Evolutionary conservation across 2,888 invertebrate species (phyloP), one percentile per base, ranked within the genome.

Genomic region (Stenodera caucasica): DNA sequence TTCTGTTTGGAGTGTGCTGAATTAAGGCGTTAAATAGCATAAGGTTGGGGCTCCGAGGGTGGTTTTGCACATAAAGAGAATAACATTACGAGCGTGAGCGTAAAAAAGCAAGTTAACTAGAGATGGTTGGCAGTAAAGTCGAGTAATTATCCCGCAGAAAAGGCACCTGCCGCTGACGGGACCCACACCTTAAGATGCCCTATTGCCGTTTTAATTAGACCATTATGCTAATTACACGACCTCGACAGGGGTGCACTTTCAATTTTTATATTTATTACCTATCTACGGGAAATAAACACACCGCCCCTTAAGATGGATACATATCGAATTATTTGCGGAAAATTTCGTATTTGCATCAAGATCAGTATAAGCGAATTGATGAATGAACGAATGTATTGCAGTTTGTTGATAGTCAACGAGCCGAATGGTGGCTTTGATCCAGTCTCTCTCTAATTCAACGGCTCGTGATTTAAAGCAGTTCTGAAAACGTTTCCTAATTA

Each of bases 401-500:
- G 14, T 50, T 9, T 12, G n/a, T n/a, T 30, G 30, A 52, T 15
- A 30, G 30, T 18, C 40, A 40, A 32, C 9, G 14, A 52, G 14
- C 32, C 30, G 35, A 23, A 50, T 35, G 37, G 52, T 21, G 45
- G 40, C 53, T 53, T 60, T 53, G 57, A 62, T 62, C 58, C 55
- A 57, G 55, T n/a, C n/a, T 23, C 61, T 57, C 51, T 57, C 50
- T 77, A 78, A 79, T 79, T 79, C 78, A 71, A 75, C 75, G 72
- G 69, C 74, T 70, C 74, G 75, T 79, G 78, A 79, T 79, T 79
- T 78, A 77, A 75, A 78, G 76, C 77, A 74, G 75, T 76, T 76
- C 76, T 73, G 74, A 77, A 79, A 81, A 79, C 79, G 79, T 78
- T 80, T 80, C 78, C 81, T 81, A 81, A 81, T 81, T 81, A 81